These are phyloP conservation scores for Eulemur rufifrons DNA, from an alignment of 2,113 vertebrate genomes.

Conservation along the genomic window DNA sequence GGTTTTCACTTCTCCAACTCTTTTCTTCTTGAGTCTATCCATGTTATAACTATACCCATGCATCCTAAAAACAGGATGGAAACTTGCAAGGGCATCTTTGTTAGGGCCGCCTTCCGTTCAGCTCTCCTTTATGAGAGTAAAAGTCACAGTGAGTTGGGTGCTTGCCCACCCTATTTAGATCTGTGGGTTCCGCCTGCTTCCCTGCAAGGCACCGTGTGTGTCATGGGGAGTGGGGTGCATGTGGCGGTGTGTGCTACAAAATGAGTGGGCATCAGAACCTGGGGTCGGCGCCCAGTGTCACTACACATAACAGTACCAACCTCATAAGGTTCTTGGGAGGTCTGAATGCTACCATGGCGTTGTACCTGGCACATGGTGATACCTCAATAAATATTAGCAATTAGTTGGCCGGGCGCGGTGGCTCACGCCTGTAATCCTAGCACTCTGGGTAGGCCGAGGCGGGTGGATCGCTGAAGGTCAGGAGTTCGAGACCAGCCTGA, in stretches of 20 bases:
- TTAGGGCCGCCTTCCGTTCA: background rate
- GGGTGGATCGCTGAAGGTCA: too few relatives aligned
- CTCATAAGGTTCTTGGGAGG: background rate
- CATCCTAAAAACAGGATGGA: background rate
- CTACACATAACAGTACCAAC: too few relatives aligned
- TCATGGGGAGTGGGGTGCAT: accelerated
- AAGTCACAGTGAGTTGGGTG: background rate
- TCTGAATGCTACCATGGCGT: background rate
- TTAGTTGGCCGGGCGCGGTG: too few relatives aligned
- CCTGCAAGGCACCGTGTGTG: background rate
- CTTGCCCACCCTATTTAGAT: background rate
- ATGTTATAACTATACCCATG: background rate
- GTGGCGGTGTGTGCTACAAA: background rate
- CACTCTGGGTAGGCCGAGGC: too few relatives aligned
- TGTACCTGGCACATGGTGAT: background rate
- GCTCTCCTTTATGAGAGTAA: background rate
- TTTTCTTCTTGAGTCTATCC: background rate
- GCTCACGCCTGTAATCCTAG: too few relatives aligned
- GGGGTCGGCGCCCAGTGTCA: background rate
- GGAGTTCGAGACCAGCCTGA: too few relatives aligned
- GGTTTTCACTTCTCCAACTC: background rate
- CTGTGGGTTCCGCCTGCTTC: background rate
- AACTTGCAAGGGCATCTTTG: background rate
- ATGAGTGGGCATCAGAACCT: background rate
- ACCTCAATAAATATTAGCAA: background rate